A percentile compares a stretch with the other conserved stretches of the same genome.
Evolutionary conservation across 2,888 invertebrate genomes (phyloP).

Genomic region (Eristalinus aeneus): DNA sequence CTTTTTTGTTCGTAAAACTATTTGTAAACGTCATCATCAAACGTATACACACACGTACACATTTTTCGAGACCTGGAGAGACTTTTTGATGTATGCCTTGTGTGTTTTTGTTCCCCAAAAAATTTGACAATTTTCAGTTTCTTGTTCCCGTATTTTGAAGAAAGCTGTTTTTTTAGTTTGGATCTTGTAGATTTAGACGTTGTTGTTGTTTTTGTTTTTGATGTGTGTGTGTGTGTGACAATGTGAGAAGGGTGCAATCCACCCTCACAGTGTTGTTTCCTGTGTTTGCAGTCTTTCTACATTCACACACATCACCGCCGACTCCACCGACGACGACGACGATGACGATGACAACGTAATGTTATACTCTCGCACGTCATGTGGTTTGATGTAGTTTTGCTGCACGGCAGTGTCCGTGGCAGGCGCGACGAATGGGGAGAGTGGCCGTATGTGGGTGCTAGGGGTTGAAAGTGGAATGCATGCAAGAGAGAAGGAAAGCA

Average conservation of each 20-base stretch:
- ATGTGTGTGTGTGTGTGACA: slow-evolving; percentile 7
- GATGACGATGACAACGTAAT: not conserved
- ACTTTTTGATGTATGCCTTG: slow-evolving; percentile 60
- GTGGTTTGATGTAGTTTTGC: too few species aligned
- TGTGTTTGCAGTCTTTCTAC: slow-evolving; percentile 38
- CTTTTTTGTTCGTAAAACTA: not conserved
- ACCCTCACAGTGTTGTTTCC: slow-evolving; percentile 52
- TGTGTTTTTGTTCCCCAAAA: not conserved
- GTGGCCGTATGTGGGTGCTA: not conserved
- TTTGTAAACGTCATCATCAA: slow-evolving; percentile 67
- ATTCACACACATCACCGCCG: slow-evolving; percentile 30
- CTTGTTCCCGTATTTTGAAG: not conserved
- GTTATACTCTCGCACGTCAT: slow-evolving; percentile 15
- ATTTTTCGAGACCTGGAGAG: slow-evolving; percentile 49
- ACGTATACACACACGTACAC: slow-evolving; percentile 62
- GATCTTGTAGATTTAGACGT: not conserved
- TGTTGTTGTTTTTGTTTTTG: slow-evolving; percentile 6
- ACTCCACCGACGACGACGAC: not conserved
- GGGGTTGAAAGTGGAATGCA: slow-evolving; percentile 29
- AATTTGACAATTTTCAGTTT: not conserved
- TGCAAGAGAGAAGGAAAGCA: slow-evolving; percentile 21
- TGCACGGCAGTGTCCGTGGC: too few species aligned
- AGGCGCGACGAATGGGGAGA: slow-evolving; percentile 21
- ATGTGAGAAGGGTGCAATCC: slow-evolving; percentile 40
- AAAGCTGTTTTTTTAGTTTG: too few species aligned